These are phyloP conservation scores for Cynocephalus volans DNA, from an alignment of 2,113 vertebrate genomes.

Conservation along the genomic window DNA sequence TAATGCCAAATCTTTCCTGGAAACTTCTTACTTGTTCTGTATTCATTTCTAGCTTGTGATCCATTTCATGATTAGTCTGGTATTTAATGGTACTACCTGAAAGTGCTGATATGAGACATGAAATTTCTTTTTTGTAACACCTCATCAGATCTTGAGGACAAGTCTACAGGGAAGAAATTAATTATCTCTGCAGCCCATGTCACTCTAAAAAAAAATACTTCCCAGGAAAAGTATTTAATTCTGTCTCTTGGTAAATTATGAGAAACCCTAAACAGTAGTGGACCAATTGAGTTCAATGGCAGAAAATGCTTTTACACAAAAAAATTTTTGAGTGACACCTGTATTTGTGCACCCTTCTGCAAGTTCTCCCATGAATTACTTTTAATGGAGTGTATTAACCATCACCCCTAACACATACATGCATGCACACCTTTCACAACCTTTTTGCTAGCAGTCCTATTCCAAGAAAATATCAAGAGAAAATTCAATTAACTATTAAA, in stretches of 20 bases:
- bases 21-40: background rate
- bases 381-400: background rate
- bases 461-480: background rate
- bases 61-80: background rate
- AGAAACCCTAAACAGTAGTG: background rate
- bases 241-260: conserved; percentile 39
- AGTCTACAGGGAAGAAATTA: conserved; percentile 72
- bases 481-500: background rate
- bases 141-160: conserved; percentile 55
- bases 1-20: background rate
- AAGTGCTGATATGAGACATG: conserved; percentile 10
- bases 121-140: conserved; percentile 53
- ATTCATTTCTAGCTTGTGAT: background rate
- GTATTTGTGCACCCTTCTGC: background rate
- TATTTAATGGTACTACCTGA: conserved; percentile 2
- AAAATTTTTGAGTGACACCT: background rate
- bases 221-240: conserved; percentile 53
- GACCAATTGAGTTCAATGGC: background rate
- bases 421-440: background rate
- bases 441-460: background rate
- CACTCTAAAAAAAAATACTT: background rate
- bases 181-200: conserved; percentile 62
- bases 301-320: background rate
- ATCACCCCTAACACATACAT: background rate
- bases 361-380: background rate